Evolutionary conservation across 2,113 vertebrate species (phyloP), one percentile per base, ranked within the genome.

Genomic region (Dicerorhinus sumatrensis): DNA sequence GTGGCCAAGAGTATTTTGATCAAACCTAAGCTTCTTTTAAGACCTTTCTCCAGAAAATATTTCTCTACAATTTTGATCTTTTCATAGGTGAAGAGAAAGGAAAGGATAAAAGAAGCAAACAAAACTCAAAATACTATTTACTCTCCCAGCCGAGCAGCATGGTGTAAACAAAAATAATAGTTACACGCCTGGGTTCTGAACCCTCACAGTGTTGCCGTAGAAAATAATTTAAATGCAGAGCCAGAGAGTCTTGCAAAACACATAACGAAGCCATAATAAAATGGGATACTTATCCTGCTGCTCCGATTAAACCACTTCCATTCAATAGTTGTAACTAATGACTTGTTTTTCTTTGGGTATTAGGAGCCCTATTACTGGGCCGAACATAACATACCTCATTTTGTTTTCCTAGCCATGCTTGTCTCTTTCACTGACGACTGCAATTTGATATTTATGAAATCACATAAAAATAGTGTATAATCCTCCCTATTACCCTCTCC

Each of bases 391-490:
- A 97, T 97, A 97, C 96, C 98, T 98, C 94, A 96, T 97, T 98
- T 98, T 98, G 97, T 98, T 98, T 98, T 94, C 97, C 97, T 96
- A 97, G 95, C 98, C 97, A 96, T 94, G 98, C 95, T 95, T 94
- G 83, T 91, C 98, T 97, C 95, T 98, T 97, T 98, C 69, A 14
- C 96, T 94, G 96, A 98, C 98, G 97, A 96, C 97, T 98, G 98
- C 98, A 98, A 99, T 99, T 98, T 87, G 92, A 98, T 95, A 98
- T 97, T 99, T 98, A 98, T 94, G 96, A 98, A 99, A 98, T 98
- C 98, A 98, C 97, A 98, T 96, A 97, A 95, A 98, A 98, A 98
- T 92, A 95, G 96, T 94, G 86, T 73, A 81, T 97, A 98, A 98
- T 98, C 97, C 96, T 70, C 7, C 65, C 62, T 16, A 94, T 96